These are phyloP conservation scores for Etia nguti DNA, from an alignment of 2,113 vertebrate species.

Conservation along the genomic window DNA sequence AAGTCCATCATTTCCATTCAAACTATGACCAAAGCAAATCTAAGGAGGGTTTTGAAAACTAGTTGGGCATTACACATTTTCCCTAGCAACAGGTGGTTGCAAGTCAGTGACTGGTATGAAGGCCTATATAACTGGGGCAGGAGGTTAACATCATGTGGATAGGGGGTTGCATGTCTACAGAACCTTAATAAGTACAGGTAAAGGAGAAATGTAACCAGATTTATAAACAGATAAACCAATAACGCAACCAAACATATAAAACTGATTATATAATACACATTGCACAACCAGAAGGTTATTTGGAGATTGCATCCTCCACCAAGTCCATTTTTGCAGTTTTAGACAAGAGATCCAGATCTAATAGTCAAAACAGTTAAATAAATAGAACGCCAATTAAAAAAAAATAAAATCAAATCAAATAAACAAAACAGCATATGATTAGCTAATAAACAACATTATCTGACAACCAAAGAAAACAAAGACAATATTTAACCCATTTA, in stretches of 20 bases:
- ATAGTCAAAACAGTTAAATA: background rate
- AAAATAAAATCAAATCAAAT: background rate
- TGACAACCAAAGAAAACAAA: background rate
- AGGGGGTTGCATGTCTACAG: background rate
- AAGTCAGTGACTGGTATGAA: background rate
- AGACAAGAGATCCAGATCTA: background rate
- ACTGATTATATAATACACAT: background rate
- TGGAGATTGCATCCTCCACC: background rate
- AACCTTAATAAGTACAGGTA: background rate
- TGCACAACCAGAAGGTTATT: background rate
- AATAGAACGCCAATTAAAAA: background rate
- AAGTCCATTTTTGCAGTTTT: background rate
- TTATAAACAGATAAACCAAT: background rate
- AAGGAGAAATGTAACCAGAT: background rate
- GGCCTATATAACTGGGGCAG: background rate
- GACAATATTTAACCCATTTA: background rate
- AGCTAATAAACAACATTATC: background rate
- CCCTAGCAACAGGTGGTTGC: background rate
- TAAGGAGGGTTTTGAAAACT: background rate
- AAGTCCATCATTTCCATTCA: accelerated
- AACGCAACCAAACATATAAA: background rate
- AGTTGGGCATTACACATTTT: background rate
- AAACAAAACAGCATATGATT: background rate
- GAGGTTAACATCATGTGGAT: background rate
- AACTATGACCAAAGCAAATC: no score